Conservation (phyloP, 2,113 vertebrate genomes). For the Hippocampus mohnikei region DNA sequence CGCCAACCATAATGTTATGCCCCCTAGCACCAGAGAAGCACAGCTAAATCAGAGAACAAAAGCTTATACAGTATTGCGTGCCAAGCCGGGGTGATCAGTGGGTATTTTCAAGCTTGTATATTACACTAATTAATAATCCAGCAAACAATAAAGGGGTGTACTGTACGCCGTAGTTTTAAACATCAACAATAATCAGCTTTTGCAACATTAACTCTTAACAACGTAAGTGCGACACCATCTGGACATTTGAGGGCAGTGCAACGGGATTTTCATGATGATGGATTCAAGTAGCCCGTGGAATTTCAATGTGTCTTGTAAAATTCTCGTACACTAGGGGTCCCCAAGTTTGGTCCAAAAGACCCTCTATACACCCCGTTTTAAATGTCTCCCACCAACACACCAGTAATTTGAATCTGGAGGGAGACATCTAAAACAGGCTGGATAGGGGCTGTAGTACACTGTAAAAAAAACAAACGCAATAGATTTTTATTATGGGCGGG, state of each 20-base stretch:
- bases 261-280: neutral
- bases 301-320: no score
- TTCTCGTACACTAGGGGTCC: no score
- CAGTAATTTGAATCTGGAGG: no score
- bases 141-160: neutral
- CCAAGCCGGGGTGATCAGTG: neutral
- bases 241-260: conserved; percentile 34
- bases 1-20: conserved; percentile 9
- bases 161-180: conserved; percentile 16
- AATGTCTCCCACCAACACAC: no score
- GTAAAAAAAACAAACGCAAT: no score
- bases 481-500: no score
- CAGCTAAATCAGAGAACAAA: neutral
- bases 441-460: no score
- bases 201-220: conserved; percentile 10
- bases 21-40: neutral
- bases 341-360: no score
- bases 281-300: no score
- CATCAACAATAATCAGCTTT: neutral
- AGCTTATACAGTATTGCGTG: neutral
- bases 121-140: neutral
- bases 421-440: no score
- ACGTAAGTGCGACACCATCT: conserved; percentile 50
- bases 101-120: no score
- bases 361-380: no score